Evolutionary conservation across 2,797 vertebrate species (phyloP).

Genomic region (Gallinago solitaria): DNA sequence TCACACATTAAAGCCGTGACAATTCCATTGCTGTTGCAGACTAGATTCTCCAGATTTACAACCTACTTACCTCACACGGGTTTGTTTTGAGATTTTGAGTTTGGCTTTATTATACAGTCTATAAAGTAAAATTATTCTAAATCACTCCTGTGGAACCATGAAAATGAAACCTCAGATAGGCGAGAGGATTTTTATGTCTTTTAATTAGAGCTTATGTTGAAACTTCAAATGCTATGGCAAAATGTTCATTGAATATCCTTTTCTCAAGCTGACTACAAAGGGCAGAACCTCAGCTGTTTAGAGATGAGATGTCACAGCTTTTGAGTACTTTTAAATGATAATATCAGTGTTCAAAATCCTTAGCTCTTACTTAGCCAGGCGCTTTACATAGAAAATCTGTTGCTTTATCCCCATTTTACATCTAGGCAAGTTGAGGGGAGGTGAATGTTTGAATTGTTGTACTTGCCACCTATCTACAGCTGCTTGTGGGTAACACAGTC

Average conservation of each 20-base stretch:
- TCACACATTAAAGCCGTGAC: constrained; percentile 28
- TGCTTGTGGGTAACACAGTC: background rate
- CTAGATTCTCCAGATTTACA: constrained; percentile 40
- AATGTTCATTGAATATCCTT: background rate
- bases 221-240: background rate
- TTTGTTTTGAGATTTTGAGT: constrained; percentile 54
- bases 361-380: background rate
- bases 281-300: background rate
- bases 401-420: background rate
- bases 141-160: constrained; percentile 53
- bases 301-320: background rate
- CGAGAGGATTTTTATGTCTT: constrained; percentile 50
- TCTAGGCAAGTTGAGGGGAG: background rate
- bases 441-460: background rate
- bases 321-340: background rate
- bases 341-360: background rate
- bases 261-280: background rate
- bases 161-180: constrained; percentile 36
- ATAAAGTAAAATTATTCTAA: constrained; percentile 59
- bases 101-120: constrained; percentile 33
- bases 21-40: constrained; percentile 32
- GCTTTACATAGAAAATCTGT: background rate
- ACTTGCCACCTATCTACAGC: background rate
- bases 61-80: constrained; percentile 6
- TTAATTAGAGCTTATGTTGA: constrained; percentile 49